Evolutionary conservation across 1,140 invertebrate species (phyloP), one percentile per base, ranked within the genome.

Genomic region (Drosophila kikkawai): DNA sequence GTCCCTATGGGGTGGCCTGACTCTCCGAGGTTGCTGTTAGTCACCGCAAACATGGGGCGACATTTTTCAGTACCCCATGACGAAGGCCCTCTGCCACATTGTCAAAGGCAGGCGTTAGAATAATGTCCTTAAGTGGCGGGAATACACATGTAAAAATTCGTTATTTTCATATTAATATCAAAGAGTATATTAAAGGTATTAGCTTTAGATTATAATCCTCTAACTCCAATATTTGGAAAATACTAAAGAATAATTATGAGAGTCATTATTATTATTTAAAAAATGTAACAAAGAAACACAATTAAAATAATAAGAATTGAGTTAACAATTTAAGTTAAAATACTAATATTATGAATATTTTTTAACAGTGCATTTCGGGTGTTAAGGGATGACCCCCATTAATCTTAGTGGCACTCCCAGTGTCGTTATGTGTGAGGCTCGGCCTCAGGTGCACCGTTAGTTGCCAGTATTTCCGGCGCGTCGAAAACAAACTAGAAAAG

Each of bases 21-120:
- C 44, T 47, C 42, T 36, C 66, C 11, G 15, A 39, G 41, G 66
- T 42, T 37, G 44, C 32, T 50, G 53, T 71, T 51, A 51, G 53
- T 53, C 44, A 60, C 55, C 45, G 37, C 53, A 71, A 73, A 60
- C 67, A 71, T 59, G 69, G 37, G 67, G 29, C 19, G n/a, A 60
- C 55, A 71, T 70, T 68, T 70, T 70, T 70, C 67, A 70, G 63
- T n/a, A 53, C 48, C 45, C 66, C 26, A 36, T 53, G 19, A 29
- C 50, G 39, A 67, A 22, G 26, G 22, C 19, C 50, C 17, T 13
- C 22, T 59, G 32, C 19, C 37, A 48, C 67, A 73, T 73, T 73
- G 70, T 73, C 70, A 73, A 39, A 13, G 32, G 45, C 70, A 73
- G 44, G 44, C 34, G 8, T 19, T 22, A 17, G 13, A 53, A 44